phyloP scores from a whole-genome alignment of 2,888 invertebrate species.

The Ochropacha duplaris region DNA sequence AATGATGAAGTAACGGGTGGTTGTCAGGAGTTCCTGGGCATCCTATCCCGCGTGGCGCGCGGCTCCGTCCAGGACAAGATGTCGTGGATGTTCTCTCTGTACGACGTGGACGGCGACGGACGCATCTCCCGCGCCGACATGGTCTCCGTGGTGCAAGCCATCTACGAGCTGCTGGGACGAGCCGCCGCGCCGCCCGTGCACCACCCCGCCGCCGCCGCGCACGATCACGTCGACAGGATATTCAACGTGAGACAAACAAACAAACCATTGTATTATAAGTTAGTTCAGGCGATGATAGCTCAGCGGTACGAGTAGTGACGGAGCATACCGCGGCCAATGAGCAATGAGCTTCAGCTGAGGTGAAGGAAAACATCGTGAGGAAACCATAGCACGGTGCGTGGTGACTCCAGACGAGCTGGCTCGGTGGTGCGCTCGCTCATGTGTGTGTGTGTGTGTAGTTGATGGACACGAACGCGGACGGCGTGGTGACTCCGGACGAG shows the following conservation, averaged over 20 bases:
- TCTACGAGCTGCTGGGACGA: conserved; percentile 93
- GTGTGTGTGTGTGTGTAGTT: conserved; percentile 78
- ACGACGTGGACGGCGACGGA: conserved; percentile 94
- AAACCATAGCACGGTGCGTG: no score
- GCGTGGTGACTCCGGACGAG: conserved; percentile 91
- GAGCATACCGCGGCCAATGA: no score
- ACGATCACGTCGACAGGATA: conserved; percentile 93
- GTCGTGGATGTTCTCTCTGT: conserved; percentile 94
- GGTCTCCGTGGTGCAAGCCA: conserved; percentile 90
- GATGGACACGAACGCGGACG: conserved; percentile 91
- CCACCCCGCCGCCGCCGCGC: conserved; percentile 84
- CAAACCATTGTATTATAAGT: no score
- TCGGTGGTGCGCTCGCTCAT: no score
- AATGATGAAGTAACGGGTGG: no score
- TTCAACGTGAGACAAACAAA: conserved; percentile 87
- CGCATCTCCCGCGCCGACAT: conserved; percentile 92
- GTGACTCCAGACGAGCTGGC: no score
- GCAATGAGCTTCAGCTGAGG: no score
- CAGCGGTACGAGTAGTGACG: no score
- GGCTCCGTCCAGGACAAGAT: conserved; percentile 93
- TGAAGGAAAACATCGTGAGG: no score
- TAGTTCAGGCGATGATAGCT: no score
- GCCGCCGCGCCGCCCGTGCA: conserved; percentile 89
- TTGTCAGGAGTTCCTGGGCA: conserved; percentile 92
- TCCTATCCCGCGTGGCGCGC: conserved; percentile 91